These are phyloP conservation scores for Poeciliopsis presidionis DNA, from an alignment of 2,797 vertebrate genomes.

Conservation along the genomic window DNA sequence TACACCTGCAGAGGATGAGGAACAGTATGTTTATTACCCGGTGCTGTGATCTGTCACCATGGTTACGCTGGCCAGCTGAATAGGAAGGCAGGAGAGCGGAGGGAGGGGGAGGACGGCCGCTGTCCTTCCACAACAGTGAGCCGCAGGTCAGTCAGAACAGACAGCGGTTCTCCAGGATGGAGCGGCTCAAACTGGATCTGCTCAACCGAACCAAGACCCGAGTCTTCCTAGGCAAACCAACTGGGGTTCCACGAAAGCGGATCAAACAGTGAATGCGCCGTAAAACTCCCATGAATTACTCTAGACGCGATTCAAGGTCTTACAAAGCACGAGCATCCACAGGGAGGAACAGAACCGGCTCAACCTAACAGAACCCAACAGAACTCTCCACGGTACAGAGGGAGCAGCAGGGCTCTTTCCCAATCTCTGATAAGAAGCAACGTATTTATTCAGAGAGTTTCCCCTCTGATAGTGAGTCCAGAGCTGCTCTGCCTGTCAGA, in stretches of 20 bases:
- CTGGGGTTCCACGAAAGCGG: no score
- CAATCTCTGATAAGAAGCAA: slow-evolving; percentile 41
- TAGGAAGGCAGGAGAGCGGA: slow-evolving; percentile 28
- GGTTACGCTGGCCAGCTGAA: slow-evolving; percentile 61
- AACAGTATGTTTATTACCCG: slow-evolving; percentile 8
- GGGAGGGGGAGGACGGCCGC: slow-evolving; percentile 11
- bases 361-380: background rate
- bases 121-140: slow-evolving; percentile 56
- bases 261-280: no score
- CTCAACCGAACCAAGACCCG: background rate
- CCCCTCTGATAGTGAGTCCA: slow-evolving; percentile 47
- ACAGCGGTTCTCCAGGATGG: background rate
- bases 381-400: background rate
- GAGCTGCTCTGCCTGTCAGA: slow-evolving; percentile 54
- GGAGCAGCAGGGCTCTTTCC: slow-evolving; percentile 16
- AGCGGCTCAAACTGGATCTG: background rate
- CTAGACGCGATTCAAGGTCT: background rate
- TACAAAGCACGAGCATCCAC: background rate
- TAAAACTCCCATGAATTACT: no score
- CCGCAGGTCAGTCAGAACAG: slow-evolving; percentile 30
- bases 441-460: slow-evolving; percentile 50
- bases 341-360: background rate
- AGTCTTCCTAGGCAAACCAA: no score
- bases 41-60: slow-evolving; percentile 72
- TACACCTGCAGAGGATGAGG: background rate